A percentile compares a stretch with the other conserved stretches of the same genome.
Conservation (phyloP, 2,113 vertebrate species). For the Glaucomys volans region DNA sequence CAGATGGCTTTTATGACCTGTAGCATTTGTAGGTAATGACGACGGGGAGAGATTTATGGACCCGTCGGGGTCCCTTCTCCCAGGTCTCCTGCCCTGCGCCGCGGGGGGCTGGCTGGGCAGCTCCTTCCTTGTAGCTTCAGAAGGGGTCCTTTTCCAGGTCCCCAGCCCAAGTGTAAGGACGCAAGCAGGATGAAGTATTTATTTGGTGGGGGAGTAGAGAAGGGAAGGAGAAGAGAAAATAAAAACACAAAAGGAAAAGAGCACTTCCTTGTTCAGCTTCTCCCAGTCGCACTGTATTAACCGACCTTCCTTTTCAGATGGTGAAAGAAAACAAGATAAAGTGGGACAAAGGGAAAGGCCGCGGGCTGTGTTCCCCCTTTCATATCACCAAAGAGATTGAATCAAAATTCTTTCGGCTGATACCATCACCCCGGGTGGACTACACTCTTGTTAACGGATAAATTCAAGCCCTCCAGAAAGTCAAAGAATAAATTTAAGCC, state of each 20-base stretch:
- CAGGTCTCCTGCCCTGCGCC: neutral
- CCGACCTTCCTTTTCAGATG: constrained; percentile 10
- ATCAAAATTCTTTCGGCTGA: constrained; percentile 84
- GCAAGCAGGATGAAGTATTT: neutral
- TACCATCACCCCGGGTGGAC: constrained; percentile 88
- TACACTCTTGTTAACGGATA: constrained; percentile 89
- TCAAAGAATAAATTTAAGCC: constrained; percentile 90
- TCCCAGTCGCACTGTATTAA: neutral
- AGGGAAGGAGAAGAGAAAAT: neutral
- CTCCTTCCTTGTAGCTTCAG: fast-evolving
- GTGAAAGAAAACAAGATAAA: constrained; percentile 63
- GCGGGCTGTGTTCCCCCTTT: constrained; percentile 55
- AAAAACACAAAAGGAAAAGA: neutral
- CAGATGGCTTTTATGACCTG: constrained; percentile 93
- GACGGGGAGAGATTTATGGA: constrained; percentile 92
- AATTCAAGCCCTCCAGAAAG: constrained; percentile 88
- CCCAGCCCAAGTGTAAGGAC: fast-evolving
- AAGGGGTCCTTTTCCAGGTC: neutral
- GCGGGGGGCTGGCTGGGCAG: neutral
- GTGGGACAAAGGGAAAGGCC: constrained; percentile 19
- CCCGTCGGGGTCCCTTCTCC: constrained; percentile 29
- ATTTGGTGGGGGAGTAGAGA: too few relatives aligned
- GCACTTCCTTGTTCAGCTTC: neutral
- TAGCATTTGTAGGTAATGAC: constrained; percentile 91
- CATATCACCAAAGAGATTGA: constrained; percentile 80